Evolutionary conservation across 2,888 invertebrate species (phyloP).

Genomic region (Campoplex capitator): DNA sequence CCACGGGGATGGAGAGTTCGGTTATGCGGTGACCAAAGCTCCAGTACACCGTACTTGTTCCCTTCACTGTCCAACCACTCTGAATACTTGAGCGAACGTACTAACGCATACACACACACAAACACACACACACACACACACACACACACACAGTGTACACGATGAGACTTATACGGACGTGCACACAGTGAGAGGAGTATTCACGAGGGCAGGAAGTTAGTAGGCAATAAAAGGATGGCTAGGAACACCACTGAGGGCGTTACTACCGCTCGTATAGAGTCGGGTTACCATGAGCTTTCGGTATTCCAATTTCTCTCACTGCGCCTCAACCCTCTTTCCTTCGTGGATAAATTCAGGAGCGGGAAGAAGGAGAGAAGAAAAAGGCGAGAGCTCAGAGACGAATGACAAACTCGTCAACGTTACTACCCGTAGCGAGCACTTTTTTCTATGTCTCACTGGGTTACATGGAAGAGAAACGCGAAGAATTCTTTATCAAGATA

Average conservation of each 20-base stretch:
- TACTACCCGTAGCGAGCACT: slow-evolving; percentile 12
- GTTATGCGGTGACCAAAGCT: slow-evolving; percentile 48
- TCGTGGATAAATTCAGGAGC: slow-evolving; percentile 26
- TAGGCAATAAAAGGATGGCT: slow-evolving; percentile 77
- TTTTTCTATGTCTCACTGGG: slow-evolving; percentile 4
- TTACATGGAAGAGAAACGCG: slow-evolving; percentile 57
- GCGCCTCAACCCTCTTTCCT: slow-evolving; percentile 18
- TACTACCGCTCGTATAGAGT: slow-evolving; percentile 73
- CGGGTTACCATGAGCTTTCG: slow-evolving; percentile 32
- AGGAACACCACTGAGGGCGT: slow-evolving; percentile 70
- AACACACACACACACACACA: not conserved
- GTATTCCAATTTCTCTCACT: slow-evolving; percentile 50
- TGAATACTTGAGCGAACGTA: slow-evolving; percentile 23
- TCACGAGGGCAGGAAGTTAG: slow-evolving; percentile 75
- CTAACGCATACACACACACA: not conserved
- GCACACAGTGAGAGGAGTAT: slow-evolving; percentile 19
- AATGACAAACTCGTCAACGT: slow-evolving; percentile 36
- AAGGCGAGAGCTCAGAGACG: not conserved
- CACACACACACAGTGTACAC: not conserved
- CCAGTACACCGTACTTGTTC: slow-evolving; percentile 34
- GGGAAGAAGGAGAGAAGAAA: slow-evolving; percentile 5
- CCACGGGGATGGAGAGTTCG: slow-evolving; percentile 76
- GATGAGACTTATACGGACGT: not conserved
- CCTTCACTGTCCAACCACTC: slow-evolving; percentile 29
- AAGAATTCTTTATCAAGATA: slow-evolving; percentile 74